A percentile compares a stretch with the other conserved stretches of the same genome.
These are phyloP conservation scores for Norana najaformis DNA, from an alignment of 2,888 invertebrate species.

Conservation along the genomic window DNA sequence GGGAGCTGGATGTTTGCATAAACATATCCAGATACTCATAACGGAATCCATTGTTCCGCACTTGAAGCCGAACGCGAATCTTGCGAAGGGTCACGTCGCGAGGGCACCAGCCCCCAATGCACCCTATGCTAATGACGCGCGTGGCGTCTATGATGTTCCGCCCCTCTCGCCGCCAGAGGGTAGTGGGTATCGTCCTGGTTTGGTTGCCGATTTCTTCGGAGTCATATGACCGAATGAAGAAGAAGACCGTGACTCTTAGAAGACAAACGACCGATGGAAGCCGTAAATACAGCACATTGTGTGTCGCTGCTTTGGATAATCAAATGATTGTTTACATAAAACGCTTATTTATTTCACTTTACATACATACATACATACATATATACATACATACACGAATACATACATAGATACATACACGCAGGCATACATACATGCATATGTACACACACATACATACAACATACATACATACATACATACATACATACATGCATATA, in stretches of 20 bases:
- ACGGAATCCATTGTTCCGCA: not conserved
- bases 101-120: not conserved
- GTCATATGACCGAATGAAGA: not conserved
- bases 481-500: slow-evolving; percentile 22
- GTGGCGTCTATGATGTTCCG: not conserved
- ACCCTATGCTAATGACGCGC: not conserved
- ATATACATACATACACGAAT: not conserved
- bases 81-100: not conserved
- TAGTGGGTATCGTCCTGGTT: not conserved
- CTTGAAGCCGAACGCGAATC: not conserved
- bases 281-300: not conserved
- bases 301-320: not conserved
- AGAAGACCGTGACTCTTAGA: not conserved
- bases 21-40: not conserved
- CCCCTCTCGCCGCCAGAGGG: not conserved
- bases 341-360: not conserved
- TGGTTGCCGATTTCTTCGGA: not conserved
- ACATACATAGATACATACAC: slow-evolving; percentile 28
- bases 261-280: not conserved
- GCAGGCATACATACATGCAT: slow-evolving; percentile 34
- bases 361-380: not conserved
- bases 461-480: slow-evolving; percentile 27
- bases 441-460: slow-evolving; percentile 25
- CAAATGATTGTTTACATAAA: not conserved
- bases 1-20: no score